A percentile compares a stretch with the other conserved stretches of the same genome.
Evolutionary conservation across 2,797 vertebrate genomes (phyloP).

Genomic region (Coracias cyanogaster): DNA sequence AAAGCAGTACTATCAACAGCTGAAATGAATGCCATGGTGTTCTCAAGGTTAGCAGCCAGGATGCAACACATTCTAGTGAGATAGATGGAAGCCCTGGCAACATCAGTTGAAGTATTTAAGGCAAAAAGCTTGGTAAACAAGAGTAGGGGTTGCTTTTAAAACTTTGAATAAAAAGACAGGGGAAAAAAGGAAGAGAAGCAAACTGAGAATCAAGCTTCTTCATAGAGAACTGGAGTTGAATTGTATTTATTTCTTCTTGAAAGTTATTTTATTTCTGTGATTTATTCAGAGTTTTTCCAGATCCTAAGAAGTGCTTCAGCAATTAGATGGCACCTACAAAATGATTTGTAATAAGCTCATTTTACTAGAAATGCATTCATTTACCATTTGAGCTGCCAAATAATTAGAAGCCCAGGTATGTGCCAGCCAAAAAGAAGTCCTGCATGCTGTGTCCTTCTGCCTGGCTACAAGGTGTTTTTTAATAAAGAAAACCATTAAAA

Average conservation of each 20-base stretch:
- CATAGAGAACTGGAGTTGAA: background rate
- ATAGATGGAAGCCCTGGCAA: background rate
- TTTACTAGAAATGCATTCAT: slow-evolving; percentile 52
- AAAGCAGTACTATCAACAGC: background rate
- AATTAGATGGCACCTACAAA: background rate
- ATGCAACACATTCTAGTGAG: background rate
- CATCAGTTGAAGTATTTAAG: background rate
- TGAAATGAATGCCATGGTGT: background rate
- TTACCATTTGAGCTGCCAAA: slow-evolving; percentile 27
- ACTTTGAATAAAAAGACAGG: background rate
- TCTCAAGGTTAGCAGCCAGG: background rate
- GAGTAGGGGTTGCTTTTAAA: background rate
- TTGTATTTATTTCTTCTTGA: background rate
- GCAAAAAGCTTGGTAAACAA: background rate
- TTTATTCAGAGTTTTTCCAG: slow-evolving; percentile 9
- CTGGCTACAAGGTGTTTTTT: background rate
- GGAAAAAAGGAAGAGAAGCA: background rate
- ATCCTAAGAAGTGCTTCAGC: background rate
- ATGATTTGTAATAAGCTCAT: slow-evolving; percentile 48
- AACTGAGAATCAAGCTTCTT: background rate
- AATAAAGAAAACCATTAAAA: slow-evolving; percentile 17
- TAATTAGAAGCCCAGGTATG: slow-evolving; percentile 4
- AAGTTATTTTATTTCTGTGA: background rate
- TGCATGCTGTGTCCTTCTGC: slow-evolving; percentile 20
- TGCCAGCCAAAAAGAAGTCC: background rate